Conservation (phyloP, 2,888 invertebrate species). For the Amiota communis region DNA sequence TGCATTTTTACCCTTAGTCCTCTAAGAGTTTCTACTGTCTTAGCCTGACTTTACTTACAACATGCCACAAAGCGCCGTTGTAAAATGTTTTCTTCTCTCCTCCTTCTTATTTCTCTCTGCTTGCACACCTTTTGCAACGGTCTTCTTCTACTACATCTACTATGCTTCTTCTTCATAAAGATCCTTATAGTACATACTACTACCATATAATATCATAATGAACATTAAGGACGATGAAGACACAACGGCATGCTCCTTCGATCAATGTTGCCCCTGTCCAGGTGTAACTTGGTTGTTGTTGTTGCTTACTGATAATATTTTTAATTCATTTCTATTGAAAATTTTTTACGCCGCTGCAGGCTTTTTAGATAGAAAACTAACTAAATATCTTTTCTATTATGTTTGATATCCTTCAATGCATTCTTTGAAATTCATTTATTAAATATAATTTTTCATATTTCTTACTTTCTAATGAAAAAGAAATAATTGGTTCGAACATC, state of each 20-base stretch:
- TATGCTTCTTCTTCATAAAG: background rate
- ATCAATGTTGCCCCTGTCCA: constrained; percentile 9
- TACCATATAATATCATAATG: constrained; percentile 4
- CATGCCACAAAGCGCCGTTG: constrained; percentile 26
- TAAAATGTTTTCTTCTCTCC: constrained; percentile 12
- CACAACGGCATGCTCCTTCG: constrained; percentile 14
- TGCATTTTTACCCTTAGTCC: background rate
- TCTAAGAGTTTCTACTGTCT: background rate
- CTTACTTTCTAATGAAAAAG: background rate
- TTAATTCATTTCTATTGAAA: constrained; percentile 7
- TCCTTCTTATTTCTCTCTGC: background rate
- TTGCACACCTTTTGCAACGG: constrained; percentile 21
- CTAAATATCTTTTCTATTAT: background rate
- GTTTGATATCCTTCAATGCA: background rate
- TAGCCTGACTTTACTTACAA: constrained; percentile 15
- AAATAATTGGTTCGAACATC: background rate
- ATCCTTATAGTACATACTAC: constrained; percentile 8
- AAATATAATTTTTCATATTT: constrained; percentile 11
- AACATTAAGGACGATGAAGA: background rate
- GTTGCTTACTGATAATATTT: constrained; percentile 19
- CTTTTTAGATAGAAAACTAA: background rate
- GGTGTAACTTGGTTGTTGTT: constrained; percentile 25
- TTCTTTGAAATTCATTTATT: background rate
- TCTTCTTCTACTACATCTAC: background rate
- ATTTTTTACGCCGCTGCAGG: constrained; percentile 19